Evolutionary conservation across 2,888 invertebrate species (phyloP), one percentile per base, ranked within the genome.

Genomic region (Hedya salicella): DNA sequence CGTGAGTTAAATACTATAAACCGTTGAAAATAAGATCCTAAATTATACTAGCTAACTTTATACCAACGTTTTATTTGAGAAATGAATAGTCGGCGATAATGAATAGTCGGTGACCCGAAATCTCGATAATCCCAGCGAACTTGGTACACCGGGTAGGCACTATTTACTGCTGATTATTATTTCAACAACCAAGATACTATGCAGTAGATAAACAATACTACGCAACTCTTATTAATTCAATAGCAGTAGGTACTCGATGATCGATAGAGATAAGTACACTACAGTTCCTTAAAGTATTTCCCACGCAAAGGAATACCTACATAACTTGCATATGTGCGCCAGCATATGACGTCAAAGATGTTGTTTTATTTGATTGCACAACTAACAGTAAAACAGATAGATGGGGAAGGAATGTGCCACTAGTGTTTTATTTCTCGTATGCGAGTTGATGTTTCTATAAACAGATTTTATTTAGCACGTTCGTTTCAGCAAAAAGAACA

Each of bases 291-390:
- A 8, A 13, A 46, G 16, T 54, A 66, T 36, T 66, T 66, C 66
- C 61, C 66, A 66, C 66, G 66, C 61, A 60, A 44, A 16, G n/a
- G 14, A 17, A 30, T 44, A 54, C 16, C n/a, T n/a, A n/a, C n/a
- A 42, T 48, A 49, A 25, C 40, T 21, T 42, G 54, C 66, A 66
- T 61, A 48, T 66, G 66, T 42, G 61, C 54, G n/a, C n/a, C n/a
- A 60, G 46, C 36, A 3, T 21, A 14, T 66, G 61, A 60, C 66
- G 66, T 61, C 66, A 66, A 21, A 46, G 3, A 17, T 49, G 46
- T 53, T 46, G 25, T 56, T 4, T 64, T 50, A 14, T 59, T 60
- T 53, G 21, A 21, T 52, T 54, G 19, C 53, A 54, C 36, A 53
- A 54, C 46, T 44, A 16, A 30, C 30, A 14, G 14, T 40, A 42